These are phyloP conservation scores for Clupea harengus DNA, from an alignment of 2,113 vertebrate species.

Conservation along the genomic window DNA sequence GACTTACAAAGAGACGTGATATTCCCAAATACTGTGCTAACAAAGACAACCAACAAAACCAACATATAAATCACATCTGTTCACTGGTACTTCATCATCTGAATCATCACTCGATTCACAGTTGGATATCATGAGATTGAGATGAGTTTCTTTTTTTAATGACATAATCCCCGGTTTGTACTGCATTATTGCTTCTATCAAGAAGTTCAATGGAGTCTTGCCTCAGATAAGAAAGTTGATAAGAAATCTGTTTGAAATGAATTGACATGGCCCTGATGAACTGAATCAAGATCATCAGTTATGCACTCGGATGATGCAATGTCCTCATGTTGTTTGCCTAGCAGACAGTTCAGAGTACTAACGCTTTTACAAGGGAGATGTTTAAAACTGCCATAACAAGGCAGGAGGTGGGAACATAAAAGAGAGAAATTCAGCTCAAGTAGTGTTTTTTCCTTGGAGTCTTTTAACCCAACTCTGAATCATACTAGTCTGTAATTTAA, in stretches of 20 bases:
- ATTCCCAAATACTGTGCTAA: background rate
- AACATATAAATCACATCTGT: background rate
- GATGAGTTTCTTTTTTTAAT: background rate
- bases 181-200: background rate
- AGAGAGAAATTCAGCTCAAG: background rate
- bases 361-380: background rate
- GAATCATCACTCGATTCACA: background rate
- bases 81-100: background rate
- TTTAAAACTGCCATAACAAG: background rate
- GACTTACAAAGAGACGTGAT: background rate
- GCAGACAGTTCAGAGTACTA: background rate
- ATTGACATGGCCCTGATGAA: background rate
- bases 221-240: background rate
- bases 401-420: background rate
- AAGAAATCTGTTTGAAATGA: background rate
- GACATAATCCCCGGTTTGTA: background rate
- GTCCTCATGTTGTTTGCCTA: background rate
- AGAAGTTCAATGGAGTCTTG: background rate
- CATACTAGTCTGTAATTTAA: slow-evolving; percentile 1
- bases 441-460: background rate
- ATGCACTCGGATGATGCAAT: background rate
- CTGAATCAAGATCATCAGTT: background rate
- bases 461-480: background rate
- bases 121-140: background rate
- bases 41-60: background rate